A percentile compares a stretch with the other conserved stretches of the same genome.
Evolutionary conservation across 2,797 vertebrate species (phyloP).

Genomic region (Syngnathus rostellatus): DNA sequence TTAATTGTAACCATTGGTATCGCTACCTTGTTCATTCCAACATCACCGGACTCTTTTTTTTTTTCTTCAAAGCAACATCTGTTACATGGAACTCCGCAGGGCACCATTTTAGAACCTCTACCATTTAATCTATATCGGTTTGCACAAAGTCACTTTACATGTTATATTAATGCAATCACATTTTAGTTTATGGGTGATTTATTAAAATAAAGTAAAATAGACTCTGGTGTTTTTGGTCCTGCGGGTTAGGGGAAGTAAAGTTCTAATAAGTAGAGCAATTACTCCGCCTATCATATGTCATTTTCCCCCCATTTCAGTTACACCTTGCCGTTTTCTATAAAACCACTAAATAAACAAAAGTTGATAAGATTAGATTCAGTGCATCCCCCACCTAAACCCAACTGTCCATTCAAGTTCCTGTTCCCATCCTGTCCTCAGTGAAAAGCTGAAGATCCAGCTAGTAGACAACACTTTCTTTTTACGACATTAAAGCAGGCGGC

Average conservation of each 20-base stretch:
- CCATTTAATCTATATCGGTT: neutral
- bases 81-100: neutral
- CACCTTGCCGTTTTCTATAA: conserved; percentile 6
- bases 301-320: neutral
- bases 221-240: neutral
- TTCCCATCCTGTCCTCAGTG: conserved; percentile 29
- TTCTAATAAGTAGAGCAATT: neutral
- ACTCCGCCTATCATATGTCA: neutral
- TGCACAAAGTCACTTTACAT: neutral
- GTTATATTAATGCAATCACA: neutral
- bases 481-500: conserved; percentile 30
- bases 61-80: neutral
- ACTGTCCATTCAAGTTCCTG: conserved; percentile 46
- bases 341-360: neutral
- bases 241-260: neutral
- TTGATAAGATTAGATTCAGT: conserved; percentile 4
- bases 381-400: neutral
- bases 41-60: neutral
- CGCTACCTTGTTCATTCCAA: neutral
- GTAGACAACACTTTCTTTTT: conserved; percentile 31
- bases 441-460: conserved; percentile 14
- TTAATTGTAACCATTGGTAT: neutral
- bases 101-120: neutral
- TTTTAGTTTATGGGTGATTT: neutral
- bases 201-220: neutral